These are phyloP conservation scores for Brachyhypopomus gauderio DNA, from an alignment of 2,113 vertebrate genomes.

Conservation along the genomic window DNA sequence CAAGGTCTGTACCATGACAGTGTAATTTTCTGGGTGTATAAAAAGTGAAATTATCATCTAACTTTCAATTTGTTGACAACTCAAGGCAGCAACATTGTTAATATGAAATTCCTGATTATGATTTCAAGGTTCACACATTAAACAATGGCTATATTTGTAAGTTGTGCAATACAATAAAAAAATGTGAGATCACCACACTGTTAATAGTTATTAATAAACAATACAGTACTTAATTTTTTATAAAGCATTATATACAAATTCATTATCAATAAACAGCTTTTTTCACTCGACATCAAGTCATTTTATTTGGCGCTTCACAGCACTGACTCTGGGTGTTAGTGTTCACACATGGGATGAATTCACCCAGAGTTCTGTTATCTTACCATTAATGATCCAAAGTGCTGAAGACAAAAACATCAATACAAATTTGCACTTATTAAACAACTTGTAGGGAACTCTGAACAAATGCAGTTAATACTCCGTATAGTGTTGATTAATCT, in stretches of 20 bases:
- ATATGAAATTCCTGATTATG: not conserved
- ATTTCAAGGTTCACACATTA: not conserved
- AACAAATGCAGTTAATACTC: not conserved
- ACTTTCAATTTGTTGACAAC: not conserved
- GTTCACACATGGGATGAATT: not conserved
- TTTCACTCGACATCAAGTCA: not conserved
- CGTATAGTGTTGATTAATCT: not conserved
- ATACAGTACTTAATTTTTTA: not conserved
- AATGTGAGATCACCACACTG: not conserved
- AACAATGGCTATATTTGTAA: no score
- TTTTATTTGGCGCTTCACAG: not conserved
- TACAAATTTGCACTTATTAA: not conserved
- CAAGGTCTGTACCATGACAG: no score
- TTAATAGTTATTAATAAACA: constrained; percentile 33
- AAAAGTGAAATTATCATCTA: not conserved
- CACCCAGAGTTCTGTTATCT: constrained; percentile 20
- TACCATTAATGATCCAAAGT: constrained; percentile 52
- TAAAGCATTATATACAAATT: not conserved
- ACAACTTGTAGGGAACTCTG: not conserved
- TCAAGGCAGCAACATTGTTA: not conserved
- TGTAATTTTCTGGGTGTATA: no score
- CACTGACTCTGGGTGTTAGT: constrained; percentile 21
- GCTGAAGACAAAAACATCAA: constrained; percentile 43
- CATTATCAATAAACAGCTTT: not conserved
- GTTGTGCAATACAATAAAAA: not conserved